Conservation (phyloP, 1,140 invertebrate genomes). For the Bathynomus jamesi region DNA sequence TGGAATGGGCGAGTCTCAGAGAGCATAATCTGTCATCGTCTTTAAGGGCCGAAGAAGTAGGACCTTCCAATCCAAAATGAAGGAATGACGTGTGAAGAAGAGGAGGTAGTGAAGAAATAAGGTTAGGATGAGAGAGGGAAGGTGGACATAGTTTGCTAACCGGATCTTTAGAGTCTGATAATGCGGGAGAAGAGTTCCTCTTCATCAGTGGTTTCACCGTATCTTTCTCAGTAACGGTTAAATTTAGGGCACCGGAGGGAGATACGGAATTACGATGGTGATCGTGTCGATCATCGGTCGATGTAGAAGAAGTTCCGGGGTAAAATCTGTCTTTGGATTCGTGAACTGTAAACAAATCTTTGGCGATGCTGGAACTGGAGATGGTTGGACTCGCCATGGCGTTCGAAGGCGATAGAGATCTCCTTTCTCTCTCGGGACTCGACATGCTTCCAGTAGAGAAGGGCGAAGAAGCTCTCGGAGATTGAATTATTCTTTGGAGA, state of each 20-base stretch:
- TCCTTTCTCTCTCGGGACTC: conserved; percentile 18
- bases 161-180: not conserved
- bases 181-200: not conserved
- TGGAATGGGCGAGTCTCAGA: not conserved
- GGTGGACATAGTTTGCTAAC: not conserved
- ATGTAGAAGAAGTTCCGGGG: not conserved
- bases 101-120: not conserved
- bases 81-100: not conserved
- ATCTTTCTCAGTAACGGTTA: not conserved
- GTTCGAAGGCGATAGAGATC: not conserved
- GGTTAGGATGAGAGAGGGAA: not conserved
- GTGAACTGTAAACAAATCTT: not conserved
- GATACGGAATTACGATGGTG: conserved; percentile 3
- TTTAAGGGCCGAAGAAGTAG: not conserved
- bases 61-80: not conserved
- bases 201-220: not conserved
- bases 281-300: conserved; percentile 2
- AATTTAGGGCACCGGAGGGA: not conserved
- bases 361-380: not conserved
- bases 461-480: conserved; percentile 26
- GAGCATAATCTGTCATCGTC: not conserved
- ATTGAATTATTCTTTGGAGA: conserved; percentile 2
- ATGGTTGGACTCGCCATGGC: not conserved
- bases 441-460: conserved; percentile 21
- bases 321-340: not conserved